These are phyloP conservation scores for Muscicapa adusta DNA, from an alignment of 2,113 vertebrate species.

Conservation along the genomic window DNA sequence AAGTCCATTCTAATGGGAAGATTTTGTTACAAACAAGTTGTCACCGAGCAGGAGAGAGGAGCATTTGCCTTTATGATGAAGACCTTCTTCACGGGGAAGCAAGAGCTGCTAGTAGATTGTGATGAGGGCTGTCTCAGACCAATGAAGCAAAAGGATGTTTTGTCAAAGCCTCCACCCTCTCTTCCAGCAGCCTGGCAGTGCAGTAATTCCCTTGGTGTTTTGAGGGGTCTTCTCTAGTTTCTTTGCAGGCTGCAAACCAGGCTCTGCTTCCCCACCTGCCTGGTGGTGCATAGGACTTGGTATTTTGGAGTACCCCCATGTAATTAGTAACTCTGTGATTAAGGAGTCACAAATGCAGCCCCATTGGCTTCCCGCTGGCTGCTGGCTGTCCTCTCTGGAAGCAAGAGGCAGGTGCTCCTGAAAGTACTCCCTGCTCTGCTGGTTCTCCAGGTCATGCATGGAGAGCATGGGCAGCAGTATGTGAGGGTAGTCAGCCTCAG, in stretches of 20 bases:
- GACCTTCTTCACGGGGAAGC: background rate
- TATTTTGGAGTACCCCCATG: background rate
- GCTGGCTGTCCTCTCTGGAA: accelerated
- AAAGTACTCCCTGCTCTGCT: background rate
- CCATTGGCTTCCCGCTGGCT: background rate
- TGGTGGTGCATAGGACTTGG: background rate
- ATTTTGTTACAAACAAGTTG: background rate
- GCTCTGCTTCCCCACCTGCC: background rate
- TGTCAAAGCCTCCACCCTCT: background rate
- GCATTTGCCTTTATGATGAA: background rate
- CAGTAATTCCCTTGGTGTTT: background rate
- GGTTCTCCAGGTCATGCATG: background rate
- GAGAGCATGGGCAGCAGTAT: background rate
- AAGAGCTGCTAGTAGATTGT: background rate
- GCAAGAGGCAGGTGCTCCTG: background rate
- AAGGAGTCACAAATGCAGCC: background rate
- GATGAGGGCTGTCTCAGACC: background rate
- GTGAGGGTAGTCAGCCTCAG: background rate
- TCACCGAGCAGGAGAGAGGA: background rate
- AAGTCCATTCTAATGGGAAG: background rate
- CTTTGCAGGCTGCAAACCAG: background rate
- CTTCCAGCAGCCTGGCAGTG: background rate
- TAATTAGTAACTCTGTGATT: background rate
- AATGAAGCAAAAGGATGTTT: background rate
- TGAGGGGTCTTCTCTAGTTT: background rate